Conservation (phyloP, 2,113 vertebrate species). For the Furnarius figulus region DNA sequence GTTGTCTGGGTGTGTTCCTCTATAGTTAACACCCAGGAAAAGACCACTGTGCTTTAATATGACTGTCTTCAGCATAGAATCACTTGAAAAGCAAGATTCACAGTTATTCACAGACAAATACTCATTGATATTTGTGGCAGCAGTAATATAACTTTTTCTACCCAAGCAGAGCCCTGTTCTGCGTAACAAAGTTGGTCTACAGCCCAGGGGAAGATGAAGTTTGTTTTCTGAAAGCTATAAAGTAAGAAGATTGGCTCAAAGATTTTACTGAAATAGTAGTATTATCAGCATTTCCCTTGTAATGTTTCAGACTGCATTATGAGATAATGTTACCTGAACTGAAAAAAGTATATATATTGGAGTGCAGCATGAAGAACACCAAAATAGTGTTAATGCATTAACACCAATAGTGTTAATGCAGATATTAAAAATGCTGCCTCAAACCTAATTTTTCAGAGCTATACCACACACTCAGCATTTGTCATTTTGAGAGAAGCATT, state of each 20-base stretch:
- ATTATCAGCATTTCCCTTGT: not conserved
- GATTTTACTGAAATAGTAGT: not conserved
- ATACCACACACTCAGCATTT: not conserved
- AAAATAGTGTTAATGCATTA: not conserved
- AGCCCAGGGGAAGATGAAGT: not conserved
- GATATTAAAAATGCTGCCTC: not conserved
- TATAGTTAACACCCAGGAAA: not conserved
- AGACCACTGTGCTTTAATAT: not conserved
- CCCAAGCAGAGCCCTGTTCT: not conserved
- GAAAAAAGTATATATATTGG: not conserved
- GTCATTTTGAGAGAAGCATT: not conserved
- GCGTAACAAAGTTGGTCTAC: not conserved
- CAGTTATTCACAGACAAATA: not conserved
- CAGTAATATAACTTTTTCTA: not conserved
- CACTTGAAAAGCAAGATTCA: not conserved
- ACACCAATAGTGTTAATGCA: rapidly evolving
- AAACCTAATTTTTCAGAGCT: not conserved
- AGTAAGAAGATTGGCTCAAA: not conserved
- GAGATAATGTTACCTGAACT: not conserved
- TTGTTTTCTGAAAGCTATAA: not conserved
- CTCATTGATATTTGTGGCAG: not conserved
- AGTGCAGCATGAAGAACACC: not conserved
- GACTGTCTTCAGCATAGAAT: not conserved
- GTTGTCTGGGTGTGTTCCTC: not conserved
- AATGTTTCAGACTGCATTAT: not conserved